phyloP scores from a whole-genome alignment of 2,888 invertebrate genomes.

The Girardia tigrina region DNA sequence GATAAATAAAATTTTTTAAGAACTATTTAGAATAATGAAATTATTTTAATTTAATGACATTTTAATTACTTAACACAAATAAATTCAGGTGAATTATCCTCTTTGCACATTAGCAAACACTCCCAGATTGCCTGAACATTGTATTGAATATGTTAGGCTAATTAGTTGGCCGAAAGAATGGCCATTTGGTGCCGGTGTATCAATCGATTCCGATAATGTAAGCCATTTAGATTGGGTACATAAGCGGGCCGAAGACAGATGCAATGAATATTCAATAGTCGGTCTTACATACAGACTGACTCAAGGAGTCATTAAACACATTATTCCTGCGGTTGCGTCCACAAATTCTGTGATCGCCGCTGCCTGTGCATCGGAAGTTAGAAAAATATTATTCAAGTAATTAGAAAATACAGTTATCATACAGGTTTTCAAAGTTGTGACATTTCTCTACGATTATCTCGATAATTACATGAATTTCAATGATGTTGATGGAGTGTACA shows the following conservation, averaged over 20 bases:
- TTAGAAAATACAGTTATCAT: too few relatives aligned
- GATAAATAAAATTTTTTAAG: too few relatives aligned
- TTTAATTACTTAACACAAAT: too few relatives aligned
- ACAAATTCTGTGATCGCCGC: conserved; percentile 98
- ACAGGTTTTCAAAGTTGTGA: conserved; percentile 34
- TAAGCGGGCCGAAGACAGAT: conserved; percentile 73
- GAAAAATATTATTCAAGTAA: too few relatives aligned
- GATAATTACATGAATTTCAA: conserved; percentile 93
- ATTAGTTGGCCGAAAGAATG: conserved; percentile 88
- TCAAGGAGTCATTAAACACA: conserved; percentile 80
- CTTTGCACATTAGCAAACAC: conserved; percentile 96
- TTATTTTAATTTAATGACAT: too few relatives aligned
- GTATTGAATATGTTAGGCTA: conserved; percentile 89
- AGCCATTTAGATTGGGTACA: conserved; percentile 87
- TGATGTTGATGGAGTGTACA: conserved; percentile 84
- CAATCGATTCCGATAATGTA: conserved; percentile 87
- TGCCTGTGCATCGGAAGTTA: conserved; percentile 81
- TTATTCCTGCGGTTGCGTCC: conserved; percentile 96
- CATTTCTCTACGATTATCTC: conserved; percentile 54
- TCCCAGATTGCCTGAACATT: conserved; percentile 91
- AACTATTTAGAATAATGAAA: too few relatives aligned
- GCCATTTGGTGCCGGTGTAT: conserved; percentile 60
- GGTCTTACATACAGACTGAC: conserved; percentile 71
- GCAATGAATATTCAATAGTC: conserved; percentile 65
- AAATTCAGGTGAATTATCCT: conserved; percentile 75